Base-by-base conservation (phyloP, 23 tunicate genomes). In the Trididemnum miniatum region DNA sequence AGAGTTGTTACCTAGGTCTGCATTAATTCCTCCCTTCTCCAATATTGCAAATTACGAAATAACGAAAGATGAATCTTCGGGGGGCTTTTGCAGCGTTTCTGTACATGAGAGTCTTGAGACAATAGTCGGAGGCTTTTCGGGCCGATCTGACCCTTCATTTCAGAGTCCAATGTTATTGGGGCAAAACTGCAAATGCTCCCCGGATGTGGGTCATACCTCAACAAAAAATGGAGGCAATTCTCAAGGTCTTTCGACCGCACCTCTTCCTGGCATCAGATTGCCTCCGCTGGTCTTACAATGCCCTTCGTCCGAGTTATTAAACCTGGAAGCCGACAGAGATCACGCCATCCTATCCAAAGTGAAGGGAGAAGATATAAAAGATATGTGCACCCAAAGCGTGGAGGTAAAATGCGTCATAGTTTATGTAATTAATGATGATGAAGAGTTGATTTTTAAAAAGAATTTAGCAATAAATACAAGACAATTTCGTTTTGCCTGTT, bases 261-360 rank as follows among this genome's bases (percentile, higher is more conserved):
- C 79, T 38, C 79, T 73, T 22, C 79, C 79, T 1, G 79, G 79
- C 37, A 73, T 73, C 31, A 73, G 57, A 3, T 59, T 73, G 7
- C 79, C 79, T 37, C 79, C 79, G 4, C 31, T 73, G 28, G n/a
- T 28, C 20, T 33, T 62, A n/a, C 67, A 22, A 12, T 62, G 67
- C 67, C 67, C 26, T 44, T n/a, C n/a, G n/a, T n/a, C n/a, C n/a
- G n/a, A n/a, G n/a, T n/a, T n/a, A n/a, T n/a, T n/a, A n/a, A n/a
- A n/a, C n/a, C n/a, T n/a, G n/a, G n/a, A n/a, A n/a, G n/a, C n/a
- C n/a, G n/a, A n/a, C n/a, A n/a, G n/a, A n/a, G n/a, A n/a, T n/a
- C n/a, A n/a, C n/a, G n/a, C n/a, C n/a, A n/a, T n/a, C n/a, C n/a
- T n/a, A 49, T 9, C 57, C 18, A 9, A 12, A 9, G 12, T 49